Evolutionary conservation across 2,888 invertebrate species (phyloP), one percentile per base, ranked within the genome.

Genomic region (Dichetophora obliterata): DNA sequence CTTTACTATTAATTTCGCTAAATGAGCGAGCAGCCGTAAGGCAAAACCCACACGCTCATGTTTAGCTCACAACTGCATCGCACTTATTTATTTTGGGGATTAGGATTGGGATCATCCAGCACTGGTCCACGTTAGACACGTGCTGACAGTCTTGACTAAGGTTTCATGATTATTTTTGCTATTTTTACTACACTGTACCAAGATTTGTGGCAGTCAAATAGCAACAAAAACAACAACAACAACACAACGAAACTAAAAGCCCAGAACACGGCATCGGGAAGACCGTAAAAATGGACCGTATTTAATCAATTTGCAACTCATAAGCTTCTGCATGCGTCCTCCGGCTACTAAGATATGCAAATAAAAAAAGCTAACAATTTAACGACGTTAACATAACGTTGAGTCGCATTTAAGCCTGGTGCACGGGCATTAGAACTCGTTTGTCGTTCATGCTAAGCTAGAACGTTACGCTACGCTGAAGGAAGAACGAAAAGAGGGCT

Each of bases 31-130:
- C 14, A 43, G 43, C 43, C 43, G 11, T 43, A 43, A 43, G 43
- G 43, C 43, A 11, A 43, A 43, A 14, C 43, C 43, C 43, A 43
- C 43, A 43, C 43, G 43, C 43, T 43, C 43, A 43, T 14, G 43
- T 14, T 43, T 11, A 43, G 43, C 43, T 11, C 43, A 43, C n/a
- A 43, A 43, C 43, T 27, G 27, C 14, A 16, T 8, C 6, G 31
- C 27, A 70, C 78, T 75, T 84, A 82, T 86, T 86, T 86, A 82
- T 82, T 77, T 82, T 82, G 80, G 59, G 82, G 85, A 84, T 86
- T 86, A 85, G 82, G 86, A 85, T 86, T 86, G 85, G 82, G 86
- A 85, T 86, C 31, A 86, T 85, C 84, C 85, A 79, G 84, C 85
- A 85, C 83, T 85, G 85, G 83, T 80, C 82, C 83, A 84, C 82